phyloP scores from a whole-genome alignment of 2,113 vertebrate species.

The Eidolon helvum region DNA sequence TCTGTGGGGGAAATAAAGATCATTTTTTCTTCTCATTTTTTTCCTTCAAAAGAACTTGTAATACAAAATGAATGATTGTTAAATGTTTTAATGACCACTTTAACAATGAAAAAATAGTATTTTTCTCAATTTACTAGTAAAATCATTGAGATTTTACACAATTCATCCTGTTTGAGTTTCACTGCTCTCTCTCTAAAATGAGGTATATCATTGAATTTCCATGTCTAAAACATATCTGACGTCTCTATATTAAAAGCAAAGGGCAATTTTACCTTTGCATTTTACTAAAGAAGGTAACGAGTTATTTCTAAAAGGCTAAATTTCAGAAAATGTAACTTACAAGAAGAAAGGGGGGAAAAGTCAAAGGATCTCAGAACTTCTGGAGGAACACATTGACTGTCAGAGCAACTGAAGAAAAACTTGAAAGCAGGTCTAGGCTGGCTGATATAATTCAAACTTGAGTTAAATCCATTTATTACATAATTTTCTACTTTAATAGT shows the following conservation, averaged over 20 bases:
- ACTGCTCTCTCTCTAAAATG: not conserved
- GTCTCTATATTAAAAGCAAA: not conserved
- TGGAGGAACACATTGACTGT: not conserved
- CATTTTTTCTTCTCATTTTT: not conserved
- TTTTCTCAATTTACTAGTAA: not conserved
- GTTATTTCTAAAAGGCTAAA: not conserved
- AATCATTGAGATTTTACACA: not conserved
- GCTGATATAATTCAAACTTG: not conserved
- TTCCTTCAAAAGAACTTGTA: not conserved
- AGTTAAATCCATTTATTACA: not conserved
- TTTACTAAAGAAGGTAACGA: not conserved
- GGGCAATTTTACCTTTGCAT: not conserved
- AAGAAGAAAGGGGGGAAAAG: not conserved
- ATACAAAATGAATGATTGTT: not conserved
- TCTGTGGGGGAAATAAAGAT: not conserved
- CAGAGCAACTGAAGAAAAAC: not conserved
- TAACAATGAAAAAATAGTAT: not conserved
- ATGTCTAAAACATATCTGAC: not conserved
- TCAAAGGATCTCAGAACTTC: not conserved
- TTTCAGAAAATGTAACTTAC: not conserved
- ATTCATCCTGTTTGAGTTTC: not conserved
- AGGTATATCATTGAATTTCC: not conserved
- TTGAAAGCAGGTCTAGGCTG: not conserved
- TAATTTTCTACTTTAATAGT: not conserved
- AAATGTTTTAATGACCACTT: not conserved